Evolutionary conservation across 30 jellyfish, hydroid and myxozoan genomes (phyloP), one percentile per base, ranked within the genome.

Genomic region (Mastigias papua): DNA sequence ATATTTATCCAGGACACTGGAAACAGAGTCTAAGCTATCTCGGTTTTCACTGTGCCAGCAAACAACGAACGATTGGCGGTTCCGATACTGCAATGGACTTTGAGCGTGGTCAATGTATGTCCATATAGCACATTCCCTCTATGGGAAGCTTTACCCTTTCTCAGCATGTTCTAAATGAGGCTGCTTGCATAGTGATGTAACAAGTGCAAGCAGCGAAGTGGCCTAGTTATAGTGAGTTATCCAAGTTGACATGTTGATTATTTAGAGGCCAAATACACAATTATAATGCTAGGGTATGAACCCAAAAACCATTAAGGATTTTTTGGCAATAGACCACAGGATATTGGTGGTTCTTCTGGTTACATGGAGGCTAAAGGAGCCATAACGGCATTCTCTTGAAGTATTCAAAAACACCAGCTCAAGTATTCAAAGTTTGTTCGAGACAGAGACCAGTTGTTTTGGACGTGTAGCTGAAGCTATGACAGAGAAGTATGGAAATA

Each of bases 341-440:
- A 74, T 32, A 31, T 74, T 74, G 6, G 29, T 35, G 23, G 48
- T 50, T 69, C 86, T 34, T 25, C 75, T 63, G 76, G 66, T 11
- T 68, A 50, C 30, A 69, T 67, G 79, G 92, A 82, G 30, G 9
- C 51, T 11, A 25, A 67, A 35, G 86, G 78, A 22, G 90, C 82
- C 1, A 34, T 33, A 25, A 60, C 25, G n/a, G 64, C 35, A 13
- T 80, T 80, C 65, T 65, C 70, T n/a, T 22, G 73, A 63, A 30
- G 30, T 31, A 63, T 34, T 22, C 71, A 64, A 21, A 65, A 66
- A 34, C 13, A 28, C 48, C 29, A 42, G 61, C 60, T 80, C 21
- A 27, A 22, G 34, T 80, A 80, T 46, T n/a, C 82, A n/a, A 42
- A 48, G 6, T 80, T 32, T 80, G 82, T 80, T 64, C 82, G 90